A percentile compares a stretch with the other conserved stretches of the same genome.
These are phyloP conservation scores for Rhinolophus ferrumequinum DNA, from an alignment of 2,113 vertebrate genomes.

Conservation along the genomic window DNA sequence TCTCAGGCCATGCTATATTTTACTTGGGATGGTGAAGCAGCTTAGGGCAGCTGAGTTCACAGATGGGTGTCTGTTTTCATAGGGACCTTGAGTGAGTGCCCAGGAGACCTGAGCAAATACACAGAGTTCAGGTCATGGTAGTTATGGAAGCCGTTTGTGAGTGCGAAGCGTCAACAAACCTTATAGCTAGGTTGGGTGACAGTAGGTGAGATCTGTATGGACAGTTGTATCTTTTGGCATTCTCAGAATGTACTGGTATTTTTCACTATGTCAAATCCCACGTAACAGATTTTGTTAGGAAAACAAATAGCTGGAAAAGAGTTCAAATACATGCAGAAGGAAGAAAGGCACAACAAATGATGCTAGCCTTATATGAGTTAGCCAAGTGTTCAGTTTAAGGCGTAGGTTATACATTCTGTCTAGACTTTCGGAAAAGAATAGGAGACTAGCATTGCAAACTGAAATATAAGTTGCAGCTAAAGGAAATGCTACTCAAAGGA, in stretches of 20 bases:
- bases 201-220: not conserved
- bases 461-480: not conserved
- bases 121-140: not conserved
- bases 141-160: not conserved
- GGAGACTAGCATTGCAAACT: not conserved
- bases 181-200: too few relatives aligned
- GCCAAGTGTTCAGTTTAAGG: not conserved
- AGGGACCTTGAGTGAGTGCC: not conserved
- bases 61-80: not conserved
- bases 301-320: not conserved
- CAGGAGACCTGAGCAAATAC: not conserved
- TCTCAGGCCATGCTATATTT: not conserved
- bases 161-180: not conserved
- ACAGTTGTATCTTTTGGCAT: not conserved
- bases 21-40: not conserved
- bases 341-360: not conserved
- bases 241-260: not conserved
- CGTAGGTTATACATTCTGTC: not conserved
- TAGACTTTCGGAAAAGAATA: not conserved
- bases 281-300: not conserved
- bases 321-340: not conserved
- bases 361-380: not conserved
- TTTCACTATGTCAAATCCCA: not conserved
- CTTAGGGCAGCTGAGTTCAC: not conserved
- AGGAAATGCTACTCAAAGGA: not conserved